Evolutionary conservation across 2,797 vertebrate species (phyloP), one percentile per base, ranked within the genome.

Genomic region (Poliocrania exsul): DNA sequence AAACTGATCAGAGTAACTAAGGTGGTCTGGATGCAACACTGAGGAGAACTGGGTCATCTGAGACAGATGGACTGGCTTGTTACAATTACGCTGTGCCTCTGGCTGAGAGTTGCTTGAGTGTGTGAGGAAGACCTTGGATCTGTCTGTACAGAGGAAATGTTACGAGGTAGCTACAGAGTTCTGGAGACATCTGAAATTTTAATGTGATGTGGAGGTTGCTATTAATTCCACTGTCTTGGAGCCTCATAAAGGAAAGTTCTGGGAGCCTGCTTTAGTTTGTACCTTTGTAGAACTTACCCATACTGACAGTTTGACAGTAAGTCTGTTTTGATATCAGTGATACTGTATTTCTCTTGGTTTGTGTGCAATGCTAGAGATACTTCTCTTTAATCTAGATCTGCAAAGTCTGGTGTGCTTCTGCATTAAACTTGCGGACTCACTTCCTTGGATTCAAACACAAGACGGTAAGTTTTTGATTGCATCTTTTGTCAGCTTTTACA

Each of bases 401-500:
- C 90, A 96, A 96, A 92, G 90, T 97, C 72, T 91, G 93, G 79
- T 96, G 97, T 81, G 96, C 94, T 72, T 96, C 92, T 60, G 93
- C 95, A 12, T 46, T 97, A n/a, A 94, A 97, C 90, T 90, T 97
- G 67, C 92, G 93, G 79, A 89, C 90, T 88, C 94, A 94, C 70
- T 97, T 97, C 86, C 90, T 96, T 65, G 97, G 95, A 51, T 31
- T 49, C 42, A 97, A 94, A 75, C 95, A 95, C 53, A 97, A 95
- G 57, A 56, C 3, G 61, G 91, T 97, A 96, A 96, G 13, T 20
- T 72, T 86, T 82, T 86, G 10, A 46, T 47, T 40, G 35, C 21
- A 14, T 2, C 4, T 77, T 51, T 66, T 88, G 26, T 81, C 28
- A 71, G 18, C 64, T 47, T 77, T 83, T 73, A 61, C 29, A 25